A percentile compares a stretch with the other conserved stretches of the same genome.
Conservation (phyloP, 2,888 invertebrate species). For the Plebejus argus region DNA sequence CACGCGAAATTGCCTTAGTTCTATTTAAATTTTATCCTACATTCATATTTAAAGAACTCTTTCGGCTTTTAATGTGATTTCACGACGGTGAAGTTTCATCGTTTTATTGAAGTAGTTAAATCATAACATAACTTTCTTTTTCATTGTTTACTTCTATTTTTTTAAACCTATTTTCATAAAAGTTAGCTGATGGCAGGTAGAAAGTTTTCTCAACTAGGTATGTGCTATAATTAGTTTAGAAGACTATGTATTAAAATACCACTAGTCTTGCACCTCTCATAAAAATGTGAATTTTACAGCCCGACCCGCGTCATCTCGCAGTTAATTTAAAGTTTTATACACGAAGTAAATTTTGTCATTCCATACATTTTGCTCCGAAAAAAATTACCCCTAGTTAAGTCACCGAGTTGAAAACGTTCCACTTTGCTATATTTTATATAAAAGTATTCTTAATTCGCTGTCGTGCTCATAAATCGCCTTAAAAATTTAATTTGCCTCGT, state of each 20-base stretch:
- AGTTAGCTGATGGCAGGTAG: neutral
- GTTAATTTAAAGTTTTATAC: neutral
- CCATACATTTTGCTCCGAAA: neutral
- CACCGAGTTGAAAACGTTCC: neutral
- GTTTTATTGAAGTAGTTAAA: neutral
- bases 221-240: neutral
- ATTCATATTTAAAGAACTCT: neutral
- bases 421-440: neutral
- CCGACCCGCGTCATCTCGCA: neutral
- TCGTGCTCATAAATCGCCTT: slow-evolving; percentile 1
- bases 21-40: slow-evolving; percentile 19
- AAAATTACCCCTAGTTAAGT: neutral
- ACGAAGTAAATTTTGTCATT: slow-evolving; percentile 11
- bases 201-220: neutral
- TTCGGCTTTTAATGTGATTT: neutral
- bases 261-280: neutral
- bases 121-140: neutral
- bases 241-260: neutral
- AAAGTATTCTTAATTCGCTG: neutral
- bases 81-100: neutral
- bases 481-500: slow-evolving; percentile 6
- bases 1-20: slow-evolving; percentile 15
- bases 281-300: slow-evolving; percentile 7
- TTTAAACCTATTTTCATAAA: neutral
- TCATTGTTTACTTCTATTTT: neutral